Percentiles rank a stretch among this genome's conserved stretches.
Evolutionary conservation across 2,888 invertebrate species (phyloP).

Genomic region (Oxystoma pomonae): DNA sequence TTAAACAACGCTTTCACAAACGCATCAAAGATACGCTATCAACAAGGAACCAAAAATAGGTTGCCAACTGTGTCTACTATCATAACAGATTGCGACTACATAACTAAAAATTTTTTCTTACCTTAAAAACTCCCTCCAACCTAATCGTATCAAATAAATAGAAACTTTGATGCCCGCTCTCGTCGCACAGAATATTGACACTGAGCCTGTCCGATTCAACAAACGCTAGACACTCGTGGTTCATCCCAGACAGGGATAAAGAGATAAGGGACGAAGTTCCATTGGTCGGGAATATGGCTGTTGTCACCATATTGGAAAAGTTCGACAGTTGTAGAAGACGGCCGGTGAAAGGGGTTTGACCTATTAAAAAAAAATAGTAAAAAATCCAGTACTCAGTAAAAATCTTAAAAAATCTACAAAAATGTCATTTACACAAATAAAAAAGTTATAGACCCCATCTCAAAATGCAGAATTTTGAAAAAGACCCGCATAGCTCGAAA

Average conservation of each 20-base stretch:
- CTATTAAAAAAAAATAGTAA: slow-evolving; percentile 20
- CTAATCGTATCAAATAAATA: slow-evolving; percentile 19
- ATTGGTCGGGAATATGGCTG: slow-evolving; percentile 26
- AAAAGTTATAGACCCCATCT: too few relatives aligned
- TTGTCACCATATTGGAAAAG: slow-evolving; percentile 9
- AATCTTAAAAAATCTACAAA: too few relatives aligned
- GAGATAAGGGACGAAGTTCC: slow-evolving; percentile 31
- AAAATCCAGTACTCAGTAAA: too few relatives aligned
- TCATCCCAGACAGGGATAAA: slow-evolving; percentile 27
- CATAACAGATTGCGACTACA: too few relatives aligned
- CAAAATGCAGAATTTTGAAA: too few relatives aligned
- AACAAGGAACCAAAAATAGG: too few relatives aligned
- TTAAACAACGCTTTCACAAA: too few relatives aligned
- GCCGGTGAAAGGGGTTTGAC: slow-evolving; percentile 18
- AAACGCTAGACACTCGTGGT: slow-evolving; percentile 32
- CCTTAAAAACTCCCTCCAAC: slow-evolving; percentile 21
- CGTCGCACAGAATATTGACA: slow-evolving; percentile 22
- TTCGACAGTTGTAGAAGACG: slow-evolving; percentile 16
- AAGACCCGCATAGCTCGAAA: too few relatives aligned
- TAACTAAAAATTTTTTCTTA: too few relatives aligned
- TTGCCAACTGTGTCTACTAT: too few relatives aligned
- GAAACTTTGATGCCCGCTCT: slow-evolving; percentile 11
- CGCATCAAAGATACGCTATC: too few relatives aligned
- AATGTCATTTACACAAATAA: too few relatives aligned
- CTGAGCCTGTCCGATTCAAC: slow-evolving; percentile 17